Evolutionary conservation across 53 echinoderm and acorn worm genomes (phyloP).

Genomic region (Henricia sp.): DNA sequence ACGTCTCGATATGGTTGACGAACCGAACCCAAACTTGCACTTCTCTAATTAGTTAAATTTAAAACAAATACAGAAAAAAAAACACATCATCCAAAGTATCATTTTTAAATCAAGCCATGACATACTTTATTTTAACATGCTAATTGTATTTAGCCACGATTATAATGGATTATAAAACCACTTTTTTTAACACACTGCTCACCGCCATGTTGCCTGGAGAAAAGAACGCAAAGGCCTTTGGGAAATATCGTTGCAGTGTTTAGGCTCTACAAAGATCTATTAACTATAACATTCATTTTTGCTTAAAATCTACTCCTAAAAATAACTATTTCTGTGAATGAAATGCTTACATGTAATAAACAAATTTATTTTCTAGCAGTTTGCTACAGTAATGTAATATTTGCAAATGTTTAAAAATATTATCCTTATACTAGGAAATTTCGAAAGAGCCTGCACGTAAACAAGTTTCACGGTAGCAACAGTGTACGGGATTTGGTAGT

Average conservation of each 20-base stretch:
- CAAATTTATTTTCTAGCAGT: not conserved
- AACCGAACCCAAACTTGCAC: no score
- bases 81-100: no score
- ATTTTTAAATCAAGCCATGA: no score
- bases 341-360: not conserved
- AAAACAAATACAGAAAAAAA: no score
- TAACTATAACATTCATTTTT: no score
- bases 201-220: slow-evolving; percentile 89
- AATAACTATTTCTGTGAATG: no score
- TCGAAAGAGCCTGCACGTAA: slow-evolving; percentile 49
- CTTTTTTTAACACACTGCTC: slow-evolving; percentile 41
- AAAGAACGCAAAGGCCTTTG: slow-evolving; percentile 39
- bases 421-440: no score
- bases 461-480: slow-evolving; percentile 52
- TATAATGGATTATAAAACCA: slow-evolving; percentile 23
- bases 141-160: no score
- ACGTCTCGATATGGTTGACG: no score
- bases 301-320: no score
- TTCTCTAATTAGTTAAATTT: no score
- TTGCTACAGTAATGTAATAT: not conserved
- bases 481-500: not conserved
- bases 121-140: no score
- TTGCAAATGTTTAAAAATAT: not conserved
- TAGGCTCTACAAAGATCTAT: not conserved
- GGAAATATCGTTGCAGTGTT: not conserved